phyloP scores from a whole-genome alignment of 2,888 invertebrate species.

The Trichogramma dendrolimi region DNA sequence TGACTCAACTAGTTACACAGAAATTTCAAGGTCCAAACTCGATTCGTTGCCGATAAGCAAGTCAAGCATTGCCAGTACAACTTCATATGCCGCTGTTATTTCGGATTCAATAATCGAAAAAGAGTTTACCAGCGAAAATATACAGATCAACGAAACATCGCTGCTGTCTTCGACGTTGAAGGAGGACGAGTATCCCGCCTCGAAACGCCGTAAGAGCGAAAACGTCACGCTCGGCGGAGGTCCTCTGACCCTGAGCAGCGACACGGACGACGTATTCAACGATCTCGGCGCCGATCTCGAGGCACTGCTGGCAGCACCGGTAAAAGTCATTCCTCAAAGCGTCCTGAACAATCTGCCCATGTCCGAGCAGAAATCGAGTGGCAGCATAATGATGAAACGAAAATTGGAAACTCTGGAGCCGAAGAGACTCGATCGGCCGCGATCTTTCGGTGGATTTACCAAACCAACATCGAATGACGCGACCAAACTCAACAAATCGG shows the following conservation, averaged over 20 bases:
- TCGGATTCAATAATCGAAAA: no score
- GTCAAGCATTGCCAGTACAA: no score
- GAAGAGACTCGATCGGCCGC: slow-evolving; percentile 16
- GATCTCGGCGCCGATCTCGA: slow-evolving; percentile 8
- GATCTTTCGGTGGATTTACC: slow-evolving; percentile 26
- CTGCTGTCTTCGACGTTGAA: no score
- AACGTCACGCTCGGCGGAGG: not conserved
- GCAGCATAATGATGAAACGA: slow-evolving; percentile 3
- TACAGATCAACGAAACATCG: no score
- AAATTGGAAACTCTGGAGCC: slow-evolving; percentile 15
- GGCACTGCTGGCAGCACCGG: not conserved
- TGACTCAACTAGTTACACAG: no score
- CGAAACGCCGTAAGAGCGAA: not conserved
- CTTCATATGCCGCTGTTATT: no score
- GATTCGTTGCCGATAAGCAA: no score
- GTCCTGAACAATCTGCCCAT: not conserved
- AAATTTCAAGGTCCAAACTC: no score
- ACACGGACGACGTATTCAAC: slow-evolving; percentile 12
- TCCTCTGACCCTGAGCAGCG: slow-evolving; percentile 1
- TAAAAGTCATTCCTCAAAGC: not conserved
- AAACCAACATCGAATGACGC: not conserved
- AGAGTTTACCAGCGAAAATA: no score
- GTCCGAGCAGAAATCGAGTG: not conserved
- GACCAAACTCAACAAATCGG: slow-evolving; percentile 23
- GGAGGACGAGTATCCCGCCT: no score